Percentiles rank a stretch among this genome's conserved stretches.
Evolutionary conservation across 2,888 invertebrate genomes (phyloP).

Genomic region (Drosophila subquinaria): DNA sequence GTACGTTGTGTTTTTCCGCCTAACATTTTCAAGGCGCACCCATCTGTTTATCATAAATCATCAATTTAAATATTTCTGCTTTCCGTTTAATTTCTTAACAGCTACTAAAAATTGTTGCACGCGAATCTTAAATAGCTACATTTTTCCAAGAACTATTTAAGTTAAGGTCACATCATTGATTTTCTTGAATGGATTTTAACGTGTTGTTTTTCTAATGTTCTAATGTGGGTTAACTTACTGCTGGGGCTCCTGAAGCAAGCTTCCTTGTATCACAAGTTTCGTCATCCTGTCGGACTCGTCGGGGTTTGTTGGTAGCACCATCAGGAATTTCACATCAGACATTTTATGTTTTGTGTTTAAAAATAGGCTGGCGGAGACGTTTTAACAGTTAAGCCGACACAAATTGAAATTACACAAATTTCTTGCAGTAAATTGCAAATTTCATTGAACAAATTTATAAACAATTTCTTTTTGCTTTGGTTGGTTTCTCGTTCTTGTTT

Average conservation of each 20-base stretch:
- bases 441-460: slow-evolving; percentile 39
- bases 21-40: not conserved
- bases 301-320: slow-evolving; percentile 71
- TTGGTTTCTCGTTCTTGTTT: not conserved
- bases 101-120: slow-evolving; percentile 43
- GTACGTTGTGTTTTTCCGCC: not conserved
- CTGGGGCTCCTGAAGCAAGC: slow-evolving; percentile 70
- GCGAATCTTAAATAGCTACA: slow-evolving; percentile 13
- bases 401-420: slow-evolving; percentile 11
- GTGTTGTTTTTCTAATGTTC: not conserved
- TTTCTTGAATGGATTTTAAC: slow-evolving; percentile 28
- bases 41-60: slow-evolving; percentile 42
- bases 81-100: slow-evolving; percentile 8
- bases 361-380: slow-evolving; percentile 17
- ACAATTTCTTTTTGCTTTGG: slow-evolving; percentile 30
- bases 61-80: slow-evolving; percentile 3
- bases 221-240: slow-evolving; percentile 76
- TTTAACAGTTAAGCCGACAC: slow-evolving; percentile 34
- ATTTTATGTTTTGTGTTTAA: slow-evolving; percentile 43
- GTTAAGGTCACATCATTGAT: slow-evolving; percentile 48
- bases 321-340: slow-evolving; percentile 73
- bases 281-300: slow-evolving; percentile 66
- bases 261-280: slow-evolving; percentile 80
- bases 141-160: slow-evolving; percentile 23
- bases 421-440: slow-evolving; percentile 27